These are phyloP conservation scores for Onchidella celtica DNA, from an alignment of 2,888 invertebrate species.

Conservation along the genomic window DNA sequence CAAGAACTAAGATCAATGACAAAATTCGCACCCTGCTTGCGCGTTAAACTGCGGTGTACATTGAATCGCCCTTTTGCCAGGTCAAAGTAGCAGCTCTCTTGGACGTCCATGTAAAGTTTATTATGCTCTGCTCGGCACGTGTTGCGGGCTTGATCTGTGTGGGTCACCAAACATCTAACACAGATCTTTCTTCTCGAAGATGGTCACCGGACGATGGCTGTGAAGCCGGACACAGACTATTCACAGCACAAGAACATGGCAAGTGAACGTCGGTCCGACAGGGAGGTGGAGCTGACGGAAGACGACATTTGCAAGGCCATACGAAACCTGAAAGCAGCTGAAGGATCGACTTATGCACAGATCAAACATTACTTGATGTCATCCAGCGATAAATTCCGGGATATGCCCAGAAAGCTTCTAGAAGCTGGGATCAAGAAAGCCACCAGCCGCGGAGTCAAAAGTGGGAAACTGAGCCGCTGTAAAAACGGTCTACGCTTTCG, in stretches of 20 bases:
- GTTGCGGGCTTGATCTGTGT: background rate
- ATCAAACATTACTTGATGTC: background rate
- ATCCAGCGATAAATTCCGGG: background rate
- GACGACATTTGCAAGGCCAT: background rate
- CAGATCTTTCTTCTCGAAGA: background rate
- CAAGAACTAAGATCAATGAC: no score
- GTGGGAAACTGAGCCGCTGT: background rate
- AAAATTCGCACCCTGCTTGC: no score
- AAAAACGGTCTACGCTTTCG: background rate
- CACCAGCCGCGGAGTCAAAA: slow-evolving; percentile 4
- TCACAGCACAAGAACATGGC: background rate
- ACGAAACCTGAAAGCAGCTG: background rate
- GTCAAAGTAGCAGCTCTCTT: no score
- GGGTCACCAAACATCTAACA: background rate
- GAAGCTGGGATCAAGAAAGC: slow-evolving; percentile 23
- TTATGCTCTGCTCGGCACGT: background rate
- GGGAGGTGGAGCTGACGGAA: background rate
- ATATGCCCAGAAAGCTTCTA: background rate
- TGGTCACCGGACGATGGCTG: background rate
- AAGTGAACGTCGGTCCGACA: background rate
- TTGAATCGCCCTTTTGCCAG: no score
- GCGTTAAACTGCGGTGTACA: no score
- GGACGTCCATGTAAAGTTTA: background rate
- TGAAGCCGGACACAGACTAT: background rate
- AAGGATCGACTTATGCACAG: slow-evolving; percentile 1